phyloP scores from a whole-genome alignment of 2,113 vertebrate species.

The Madoqua kirkii region DNA sequence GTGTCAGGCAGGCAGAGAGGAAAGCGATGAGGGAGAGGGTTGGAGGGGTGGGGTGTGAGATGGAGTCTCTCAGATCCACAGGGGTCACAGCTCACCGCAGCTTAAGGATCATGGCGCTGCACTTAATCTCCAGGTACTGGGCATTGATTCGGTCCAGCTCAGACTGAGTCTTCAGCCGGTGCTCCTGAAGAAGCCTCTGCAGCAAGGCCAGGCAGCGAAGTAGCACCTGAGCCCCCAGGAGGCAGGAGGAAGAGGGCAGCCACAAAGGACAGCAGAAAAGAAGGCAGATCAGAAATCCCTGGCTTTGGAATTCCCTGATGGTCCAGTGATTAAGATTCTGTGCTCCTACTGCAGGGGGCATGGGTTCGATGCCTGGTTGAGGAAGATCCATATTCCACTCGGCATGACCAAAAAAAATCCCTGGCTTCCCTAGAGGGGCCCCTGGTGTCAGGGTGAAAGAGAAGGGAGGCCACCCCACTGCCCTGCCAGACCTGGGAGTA shows the following conservation, averaged over 20 bases:
- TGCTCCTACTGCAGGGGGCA: neutral
- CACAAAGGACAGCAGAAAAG: neutral
- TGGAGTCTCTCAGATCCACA: neutral
- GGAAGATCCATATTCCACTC: neutral
- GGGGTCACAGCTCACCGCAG: constrained; percentile 79
- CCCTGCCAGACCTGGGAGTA: constrained; percentile 69
- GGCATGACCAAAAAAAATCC: neutral
- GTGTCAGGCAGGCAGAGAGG: too few species aligned
- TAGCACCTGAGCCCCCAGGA: constrained; percentile 78
- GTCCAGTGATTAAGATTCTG: neutral
- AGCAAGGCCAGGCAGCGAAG: constrained; percentile 84
- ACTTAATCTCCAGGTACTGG: constrained; percentile 89
- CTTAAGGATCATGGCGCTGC: constrained; percentile 86
- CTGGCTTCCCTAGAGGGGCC: neutral
- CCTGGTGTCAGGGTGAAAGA: neutral
- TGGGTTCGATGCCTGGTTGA: accelerated
- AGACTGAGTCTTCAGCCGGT: constrained; percentile 83
- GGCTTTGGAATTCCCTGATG: neutral
- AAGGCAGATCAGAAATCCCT: neutral
- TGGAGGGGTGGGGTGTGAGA: neutral
- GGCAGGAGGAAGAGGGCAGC: neutral
- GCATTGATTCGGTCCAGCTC: constrained; percentile 85
- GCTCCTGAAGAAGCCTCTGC: constrained; percentile 84
- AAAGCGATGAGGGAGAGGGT: neutral
- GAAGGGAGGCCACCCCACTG: neutral